Conservation (phyloP, 2,888 invertebrate species). For the Drosophila birchii region DNA sequence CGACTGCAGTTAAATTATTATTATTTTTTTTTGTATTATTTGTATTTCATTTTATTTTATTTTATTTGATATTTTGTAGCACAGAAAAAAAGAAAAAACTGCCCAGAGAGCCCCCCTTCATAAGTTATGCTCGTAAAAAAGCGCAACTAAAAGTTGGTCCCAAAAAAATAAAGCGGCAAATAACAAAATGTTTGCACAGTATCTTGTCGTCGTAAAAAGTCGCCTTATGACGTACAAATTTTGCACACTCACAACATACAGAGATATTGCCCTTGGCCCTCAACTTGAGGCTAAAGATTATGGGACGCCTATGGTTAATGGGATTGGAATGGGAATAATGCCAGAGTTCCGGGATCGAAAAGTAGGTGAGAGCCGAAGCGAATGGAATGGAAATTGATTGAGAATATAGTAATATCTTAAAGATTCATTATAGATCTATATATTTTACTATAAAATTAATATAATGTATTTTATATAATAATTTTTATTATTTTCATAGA, state of each 20-base stretch:
- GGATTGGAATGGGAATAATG: constrained; percentile 15
- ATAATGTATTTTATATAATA: background rate
- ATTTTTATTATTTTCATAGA: no score
- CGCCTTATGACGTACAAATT: constrained; percentile 12
- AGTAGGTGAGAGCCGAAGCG: background rate
- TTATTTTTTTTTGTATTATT: constrained; percentile 1
- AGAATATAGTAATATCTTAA: background rate
- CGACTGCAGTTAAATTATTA: constrained; percentile 30
- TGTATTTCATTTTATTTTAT: constrained; percentile 4
- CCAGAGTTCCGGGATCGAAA: constrained; percentile 18
- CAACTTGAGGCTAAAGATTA: constrained; percentile 30
- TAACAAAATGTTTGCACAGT: constrained; percentile 24
- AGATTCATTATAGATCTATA: background rate
- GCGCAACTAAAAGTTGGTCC: constrained; percentile 7
- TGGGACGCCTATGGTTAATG: constrained; percentile 26
- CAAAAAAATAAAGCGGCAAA: constrained; percentile 18
- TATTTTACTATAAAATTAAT: background rate
- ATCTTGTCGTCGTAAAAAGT: constrained; percentile 18
- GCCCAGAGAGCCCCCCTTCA: background rate
- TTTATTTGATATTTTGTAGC: constrained; percentile 6
- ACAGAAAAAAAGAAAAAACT: background rate
- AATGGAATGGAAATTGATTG: background rate
- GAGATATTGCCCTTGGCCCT: constrained; percentile 22
- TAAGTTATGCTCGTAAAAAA: constrained; percentile 11
- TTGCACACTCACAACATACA: constrained; percentile 18